These are phyloP conservation scores for Drosophila sordidula DNA, from an alignment of 2,888 invertebrate genomes.

Conservation along the genomic window DNA sequence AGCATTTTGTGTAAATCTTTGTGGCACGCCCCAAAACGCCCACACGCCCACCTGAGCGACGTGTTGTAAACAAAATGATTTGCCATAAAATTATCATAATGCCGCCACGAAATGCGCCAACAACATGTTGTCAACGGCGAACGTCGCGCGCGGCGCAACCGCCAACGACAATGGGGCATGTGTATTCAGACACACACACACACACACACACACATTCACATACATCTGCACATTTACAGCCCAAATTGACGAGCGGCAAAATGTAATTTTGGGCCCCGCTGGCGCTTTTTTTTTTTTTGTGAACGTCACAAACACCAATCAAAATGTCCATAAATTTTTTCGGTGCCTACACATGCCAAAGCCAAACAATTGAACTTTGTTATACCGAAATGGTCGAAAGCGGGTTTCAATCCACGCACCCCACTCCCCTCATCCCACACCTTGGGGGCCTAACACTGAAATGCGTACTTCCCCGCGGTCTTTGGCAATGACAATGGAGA, in stretches of 20 bases:
- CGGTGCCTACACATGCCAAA: slow-evolving; percentile 56
- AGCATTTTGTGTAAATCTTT: slow-evolving; percentile 65
- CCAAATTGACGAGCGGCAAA: slow-evolving; percentile 61
- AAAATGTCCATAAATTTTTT: slow-evolving; percentile 72
- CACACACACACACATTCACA: slow-evolving; percentile 9
- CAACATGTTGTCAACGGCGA: slow-evolving; percentile 80
- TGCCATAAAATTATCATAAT: slow-evolving; percentile 82
- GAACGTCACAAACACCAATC: slow-evolving; percentile 64
- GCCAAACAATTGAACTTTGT: slow-evolving; percentile 60
- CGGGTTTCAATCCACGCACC: slow-evolving; percentile 1
- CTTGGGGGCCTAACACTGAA: neutral
- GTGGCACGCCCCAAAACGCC: slow-evolving; percentile 46
- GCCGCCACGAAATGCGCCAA: slow-evolving; percentile 77
- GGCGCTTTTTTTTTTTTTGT: slow-evolving; percentile 36
- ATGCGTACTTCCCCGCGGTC: neutral
- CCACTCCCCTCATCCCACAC: neutral
- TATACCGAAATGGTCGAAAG: slow-evolving; percentile 30
- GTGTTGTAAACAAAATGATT: slow-evolving; percentile 81
- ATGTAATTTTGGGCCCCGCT: slow-evolving; percentile 60
- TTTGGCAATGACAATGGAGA: slow-evolving; percentile 6
- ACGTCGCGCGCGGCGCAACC: slow-evolving; percentile 8
- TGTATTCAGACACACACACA: slow-evolving; percentile 20
- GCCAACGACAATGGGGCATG: slow-evolving; percentile 32
- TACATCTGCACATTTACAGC: slow-evolving; percentile 16
- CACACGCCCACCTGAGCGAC: slow-evolving; percentile 51